phyloP scores from a whole-genome alignment of 2,113 vertebrate species.

The Saguinus midas region DNA sequence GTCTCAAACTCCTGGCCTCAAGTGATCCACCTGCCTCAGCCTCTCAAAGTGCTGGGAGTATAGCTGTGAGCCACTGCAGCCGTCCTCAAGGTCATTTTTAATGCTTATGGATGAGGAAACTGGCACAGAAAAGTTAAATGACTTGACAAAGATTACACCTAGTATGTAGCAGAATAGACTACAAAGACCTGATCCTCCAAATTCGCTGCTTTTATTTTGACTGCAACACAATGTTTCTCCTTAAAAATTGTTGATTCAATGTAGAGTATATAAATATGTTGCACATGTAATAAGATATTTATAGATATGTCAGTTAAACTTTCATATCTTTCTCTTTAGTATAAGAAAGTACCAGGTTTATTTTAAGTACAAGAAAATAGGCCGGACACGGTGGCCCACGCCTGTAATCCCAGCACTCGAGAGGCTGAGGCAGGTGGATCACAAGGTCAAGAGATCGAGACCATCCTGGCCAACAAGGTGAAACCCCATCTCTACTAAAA shows the following conservation, averaged over 20 bases:
- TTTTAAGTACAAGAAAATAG: not conserved
- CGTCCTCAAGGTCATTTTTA: not conserved
- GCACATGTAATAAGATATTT: not conserved
- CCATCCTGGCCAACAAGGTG: no score
- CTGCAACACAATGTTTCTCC: not conserved
- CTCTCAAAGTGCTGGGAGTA: no score
- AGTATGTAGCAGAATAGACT: not conserved
- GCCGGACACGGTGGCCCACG: rapidly evolving
- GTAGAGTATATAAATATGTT: not conserved
- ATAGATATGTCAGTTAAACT: not conserved
- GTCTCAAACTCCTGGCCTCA: no score
- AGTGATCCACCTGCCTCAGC: no score
- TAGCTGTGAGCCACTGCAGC: no score
- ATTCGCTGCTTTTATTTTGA: not conserved
- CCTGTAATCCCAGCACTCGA: no score
- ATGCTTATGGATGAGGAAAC: not conserved
- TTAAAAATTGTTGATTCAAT: not conserved
- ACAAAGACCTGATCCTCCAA: not conserved
- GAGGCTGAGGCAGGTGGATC: no score
- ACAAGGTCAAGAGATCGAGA: no score
- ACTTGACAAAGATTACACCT: not conserved
- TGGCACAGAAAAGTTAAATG: not conserved
- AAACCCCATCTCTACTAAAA: no score
- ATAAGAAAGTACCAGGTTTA: slow-evolving; percentile 25
- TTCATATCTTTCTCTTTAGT: slow-evolving; percentile 5